phyloP scores from a whole-genome alignment of 2,888 invertebrate genomes.

The Gastracanthus pulcherrimus region DNA sequence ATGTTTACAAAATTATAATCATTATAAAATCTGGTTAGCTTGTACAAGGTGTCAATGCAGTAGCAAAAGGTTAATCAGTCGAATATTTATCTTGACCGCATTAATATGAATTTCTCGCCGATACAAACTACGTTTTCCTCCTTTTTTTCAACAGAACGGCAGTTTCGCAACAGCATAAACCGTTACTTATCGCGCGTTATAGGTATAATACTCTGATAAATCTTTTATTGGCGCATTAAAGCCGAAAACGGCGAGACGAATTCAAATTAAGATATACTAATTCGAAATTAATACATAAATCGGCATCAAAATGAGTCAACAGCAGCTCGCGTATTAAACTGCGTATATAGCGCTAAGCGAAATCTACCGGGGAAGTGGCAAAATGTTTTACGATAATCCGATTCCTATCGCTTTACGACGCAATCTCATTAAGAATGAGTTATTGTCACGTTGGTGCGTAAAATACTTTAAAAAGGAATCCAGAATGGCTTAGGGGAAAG shows the following conservation, averaged over 20 bases:
- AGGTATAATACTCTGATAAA: neutral
- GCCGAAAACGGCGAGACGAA: neutral
- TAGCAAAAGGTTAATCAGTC: neutral
- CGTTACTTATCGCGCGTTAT: conserved; percentile 5
- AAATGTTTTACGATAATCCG: conserved; percentile 55
- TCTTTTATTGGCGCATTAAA: conserved; percentile 17
- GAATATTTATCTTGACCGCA: neutral
- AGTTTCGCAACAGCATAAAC: neutral
- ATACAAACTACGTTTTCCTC: no score
- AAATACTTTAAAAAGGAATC: neutral
- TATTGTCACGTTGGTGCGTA: conserved; percentile 16
- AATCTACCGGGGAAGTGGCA: conserved; percentile 25
- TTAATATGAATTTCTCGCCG: no score
- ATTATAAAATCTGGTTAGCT: neutral
- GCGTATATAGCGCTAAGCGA: neutral
- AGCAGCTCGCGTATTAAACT: neutral
- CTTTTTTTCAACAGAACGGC: neutral
- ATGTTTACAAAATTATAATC: neutral
- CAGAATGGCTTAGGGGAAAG: neutral
- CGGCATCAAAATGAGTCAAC: conserved; percentile 24
- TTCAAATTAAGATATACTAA: conserved; percentile 47
- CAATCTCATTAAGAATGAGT: conserved; percentile 52
- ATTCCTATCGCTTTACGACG: conserved; percentile 36
- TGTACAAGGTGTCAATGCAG: neutral
- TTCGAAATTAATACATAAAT: conserved; percentile 48